Evolutionary conservation across 2,113 vertebrate species (phyloP).

Genomic region (Nyctereutes procyonoides): DNA sequence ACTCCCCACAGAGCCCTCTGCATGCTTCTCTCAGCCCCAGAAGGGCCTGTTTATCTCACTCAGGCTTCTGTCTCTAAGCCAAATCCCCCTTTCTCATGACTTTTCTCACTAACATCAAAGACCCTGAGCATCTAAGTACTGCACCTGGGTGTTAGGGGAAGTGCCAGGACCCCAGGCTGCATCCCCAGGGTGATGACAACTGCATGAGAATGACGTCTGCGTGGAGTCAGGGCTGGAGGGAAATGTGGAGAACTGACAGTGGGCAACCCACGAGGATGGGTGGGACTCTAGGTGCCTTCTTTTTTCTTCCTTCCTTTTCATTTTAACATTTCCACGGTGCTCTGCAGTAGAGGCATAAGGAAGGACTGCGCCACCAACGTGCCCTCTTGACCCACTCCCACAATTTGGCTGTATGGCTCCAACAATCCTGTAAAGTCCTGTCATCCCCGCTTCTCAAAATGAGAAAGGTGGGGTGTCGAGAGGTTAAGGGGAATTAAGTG

Average conservation of each 20-base stretch:
- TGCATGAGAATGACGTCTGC: neutral
- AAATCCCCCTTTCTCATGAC: neutral
- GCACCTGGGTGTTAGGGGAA: no score
- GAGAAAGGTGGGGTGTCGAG: neutral
- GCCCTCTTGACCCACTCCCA: accelerated
- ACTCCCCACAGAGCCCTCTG: neutral
- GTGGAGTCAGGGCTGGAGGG: neutral
- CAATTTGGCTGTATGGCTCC: accelerated
- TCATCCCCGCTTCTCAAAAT: neutral
- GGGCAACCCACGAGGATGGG: neutral
- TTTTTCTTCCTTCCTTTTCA: neutral
- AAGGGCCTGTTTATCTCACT: neutral
- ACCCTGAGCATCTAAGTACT: neutral
- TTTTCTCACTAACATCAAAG: neutral
- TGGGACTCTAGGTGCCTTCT: neutral
- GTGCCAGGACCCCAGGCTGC: neutral
- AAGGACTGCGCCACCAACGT: accelerated
- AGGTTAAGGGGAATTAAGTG: neutral
- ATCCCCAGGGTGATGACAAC: accelerated
- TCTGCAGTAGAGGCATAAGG: neutral
- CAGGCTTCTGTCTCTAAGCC: neutral
- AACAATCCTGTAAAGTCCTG: neutral
- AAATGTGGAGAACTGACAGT: neutral
- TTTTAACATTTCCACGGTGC: neutral
- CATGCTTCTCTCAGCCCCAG: neutral